Conservation (phyloP, 2,113 vertebrate genomes). For the Dromaius novaehollandiae region DNA sequence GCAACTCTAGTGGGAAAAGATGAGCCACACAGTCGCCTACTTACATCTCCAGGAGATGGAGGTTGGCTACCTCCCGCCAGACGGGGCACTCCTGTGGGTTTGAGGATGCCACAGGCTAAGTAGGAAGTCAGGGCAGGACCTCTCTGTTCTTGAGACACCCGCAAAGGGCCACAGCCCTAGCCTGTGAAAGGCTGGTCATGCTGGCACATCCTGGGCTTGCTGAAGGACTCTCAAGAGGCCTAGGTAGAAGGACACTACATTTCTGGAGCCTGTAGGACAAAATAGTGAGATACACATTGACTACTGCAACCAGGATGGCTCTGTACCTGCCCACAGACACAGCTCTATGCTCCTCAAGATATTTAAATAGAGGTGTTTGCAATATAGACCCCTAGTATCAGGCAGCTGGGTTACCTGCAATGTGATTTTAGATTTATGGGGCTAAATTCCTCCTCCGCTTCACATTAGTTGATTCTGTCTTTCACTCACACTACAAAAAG, state of each 20-base stretch:
- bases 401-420: not conserved
- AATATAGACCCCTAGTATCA: not conserved
- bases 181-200: not conserved
- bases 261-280: not conserved
- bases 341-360: not conserved
- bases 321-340: not conserved
- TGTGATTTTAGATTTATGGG: not conserved
- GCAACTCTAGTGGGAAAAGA: not conserved
- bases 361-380: not conserved
- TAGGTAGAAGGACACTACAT: not conserved
- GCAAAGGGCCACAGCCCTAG: accelerated
- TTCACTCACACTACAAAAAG: not conserved
- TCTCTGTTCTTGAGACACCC: accelerated
- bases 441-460: not conserved
- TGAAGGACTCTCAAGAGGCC: not conserved
- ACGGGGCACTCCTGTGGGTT: not conserved
- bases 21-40: not conserved
- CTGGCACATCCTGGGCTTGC: not conserved
- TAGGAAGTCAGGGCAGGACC: not conserved
- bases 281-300: not conserved
- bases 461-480: not conserved
- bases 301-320: not conserved
- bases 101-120: not conserved
- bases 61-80: too few relatives aligned
- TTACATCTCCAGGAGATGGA: not conserved